Base-by-base conservation (phyloP, 2,797 vertebrate species). In the Oreonectes daqikongensis region DNA sequence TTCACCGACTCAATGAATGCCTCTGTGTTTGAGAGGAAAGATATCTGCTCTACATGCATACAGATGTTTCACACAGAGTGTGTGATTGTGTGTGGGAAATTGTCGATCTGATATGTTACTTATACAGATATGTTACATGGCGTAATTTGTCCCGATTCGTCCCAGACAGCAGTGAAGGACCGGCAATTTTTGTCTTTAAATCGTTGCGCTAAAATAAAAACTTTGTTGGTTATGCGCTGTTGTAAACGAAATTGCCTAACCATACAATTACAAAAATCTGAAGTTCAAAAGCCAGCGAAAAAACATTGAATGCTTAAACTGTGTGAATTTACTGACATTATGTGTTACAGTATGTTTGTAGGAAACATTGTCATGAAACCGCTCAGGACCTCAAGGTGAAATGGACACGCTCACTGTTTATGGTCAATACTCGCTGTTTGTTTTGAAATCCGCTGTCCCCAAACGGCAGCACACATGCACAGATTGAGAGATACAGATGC, bases 1-100 rank as follows among this genome's bases (percentile, higher is more conserved):
- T 84, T 50, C 83, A 86, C 82, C 82, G 79, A 68, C 60, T 55
- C 15, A 73, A 92, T 92, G 91, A 93, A 92, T 92, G 90, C 86
- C 83, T 84, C 91, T 92, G 91, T 93, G 92, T 93, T 88, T 87
- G 81, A 75, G 85, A 86, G 84, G 76, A 79, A 78, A 86, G 75
- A 88, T 85, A 61, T 78, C 61, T 59, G 69, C 89, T 84, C 89
- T 38, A 26, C 60, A n/a, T 74, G 75, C 90, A 89, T 89, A 88
- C 91, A 89, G 91, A 90, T 42, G 40, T 42, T 42, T 10, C 12
- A 14, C 12, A 42, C 40, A 42, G 40, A 42, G 12, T 42, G 40
- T 42, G 40, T 42, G 10, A 12, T 42, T 42, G 40, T 42, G 40
- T 42, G 11, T 42, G 40, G 12, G 40, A 42, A 42, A 42, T 42